Evolutionary conservation across 2,888 invertebrate genomes (phyloP), one percentile per base, ranked within the genome.

Genomic region (Agrypnus murinus): DNA sequence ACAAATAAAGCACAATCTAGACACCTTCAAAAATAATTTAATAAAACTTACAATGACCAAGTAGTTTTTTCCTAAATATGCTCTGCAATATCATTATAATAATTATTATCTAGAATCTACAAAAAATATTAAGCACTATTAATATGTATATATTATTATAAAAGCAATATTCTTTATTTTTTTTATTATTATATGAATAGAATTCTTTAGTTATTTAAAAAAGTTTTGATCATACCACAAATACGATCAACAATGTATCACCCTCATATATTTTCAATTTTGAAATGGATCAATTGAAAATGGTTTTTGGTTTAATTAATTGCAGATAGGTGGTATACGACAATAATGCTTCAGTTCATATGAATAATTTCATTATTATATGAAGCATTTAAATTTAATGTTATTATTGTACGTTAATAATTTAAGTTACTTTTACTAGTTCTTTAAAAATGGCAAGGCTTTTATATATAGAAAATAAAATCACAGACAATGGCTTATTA

Each of bases 1-100:
- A 71, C 68, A 71, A 74, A 65, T 65, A 75, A 78, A 78, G 76
- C 78, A 73, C 2, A 75, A 63, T 69, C 70, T 75, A 73, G 72
- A 75, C 70, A 71, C 72, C 71, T 48, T 74, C 71, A 67, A 63
- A n/a, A 73, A 69, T 68, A 69, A 70, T 69, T 64, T 50, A 62
- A 25, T 25, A 3, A 32, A 63, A 69, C 59, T 71, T 73, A 71
- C 64, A 25, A 25, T 25, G 63, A 67, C 59, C 55, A 43, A 62
- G 48, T 48, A 50, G n/a, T n/a, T n/a, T n/a, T 36, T 48, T 25
- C 36, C 71, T 71, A 65, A 66, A 17, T 43, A 43, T 43, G 31
- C 36, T 43, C 12, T 43, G 58, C 15, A 58, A 4, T 38, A n/a
- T 38, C 38, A 38, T 12, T 38, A n/a, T 38, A 4, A n/a, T 38